Conservation (phyloP, 2,888 invertebrate genomes). For the Agonopterix heracliana region DNA sequence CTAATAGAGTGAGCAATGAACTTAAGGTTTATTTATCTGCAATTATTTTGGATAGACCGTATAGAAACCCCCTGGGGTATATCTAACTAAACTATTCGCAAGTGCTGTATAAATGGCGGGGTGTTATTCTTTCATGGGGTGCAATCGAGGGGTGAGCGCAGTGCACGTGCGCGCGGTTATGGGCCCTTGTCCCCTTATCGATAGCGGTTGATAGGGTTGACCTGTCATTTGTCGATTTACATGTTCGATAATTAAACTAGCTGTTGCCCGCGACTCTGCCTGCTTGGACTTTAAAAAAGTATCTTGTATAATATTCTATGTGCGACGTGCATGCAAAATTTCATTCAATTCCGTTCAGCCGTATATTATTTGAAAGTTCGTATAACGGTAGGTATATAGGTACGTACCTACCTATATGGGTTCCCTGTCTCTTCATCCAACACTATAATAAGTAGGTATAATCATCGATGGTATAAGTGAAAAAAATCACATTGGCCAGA, state of each 20-base stretch:
- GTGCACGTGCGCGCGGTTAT: constrained; percentile 64
- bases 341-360: background rate
- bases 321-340: background rate
- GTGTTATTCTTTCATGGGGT: constrained; percentile 36
- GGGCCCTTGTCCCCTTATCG: constrained; percentile 35
- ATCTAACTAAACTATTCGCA: constrained; percentile 46
- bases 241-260: background rate
- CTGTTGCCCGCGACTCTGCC: too few species aligned
- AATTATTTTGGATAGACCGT: constrained; percentile 47
- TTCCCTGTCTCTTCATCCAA: too few species aligned
- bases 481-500: too few species aligned
- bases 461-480: too few species aligned
- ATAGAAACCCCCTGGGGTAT: constrained; percentile 31
- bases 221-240: constrained; percentile 40
- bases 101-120: constrained; percentile 48
- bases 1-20: constrained; percentile 25
- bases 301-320: background rate
- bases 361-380: too few species aligned
- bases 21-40: constrained; percentile 64
- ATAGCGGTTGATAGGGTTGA: constrained; percentile 50
- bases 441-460: too few species aligned
- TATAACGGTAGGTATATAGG: too few species aligned
- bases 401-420: too few species aligned
- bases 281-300: background rate
- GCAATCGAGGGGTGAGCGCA: constrained; percentile 21